Base-by-base conservation (phyloP, 2,797 vertebrate species). In the Strix occidentalis region DNA sequence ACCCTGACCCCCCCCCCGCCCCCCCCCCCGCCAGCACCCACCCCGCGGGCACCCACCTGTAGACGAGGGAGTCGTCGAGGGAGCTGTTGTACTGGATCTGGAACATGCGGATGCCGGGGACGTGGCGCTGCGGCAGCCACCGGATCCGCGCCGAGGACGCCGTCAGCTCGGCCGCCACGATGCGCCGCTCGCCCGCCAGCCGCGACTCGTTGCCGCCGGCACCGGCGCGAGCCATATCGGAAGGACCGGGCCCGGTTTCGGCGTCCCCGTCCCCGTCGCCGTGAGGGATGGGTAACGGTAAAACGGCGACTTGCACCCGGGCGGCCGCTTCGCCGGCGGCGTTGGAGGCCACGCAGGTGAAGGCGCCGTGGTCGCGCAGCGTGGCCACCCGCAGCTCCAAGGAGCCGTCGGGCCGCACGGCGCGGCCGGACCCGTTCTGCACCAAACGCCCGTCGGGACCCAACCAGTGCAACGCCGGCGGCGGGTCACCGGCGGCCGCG, bases 11-110 rank as follows among this genome's bases (percentile, higher is more conserved):
- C 29, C 17, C 35, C 24, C 15, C 35, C 58, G n/a, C n/a, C n/a
- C n/a, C n/a, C n/a, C n/a, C n/a, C n/a, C n/a, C n/a, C n/a, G n/a
- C 54, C 25, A 14, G 17, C 8, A 29, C 75, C 43, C 11, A 19
- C n/a, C n/a, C 77, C 10, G 11, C n/a, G 16, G 11, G 20, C 17
- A 12, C 70, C 41, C 97, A 99, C 99, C 99, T 99, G 98, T 99
- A 99, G 72, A 99, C 99, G 43, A 99, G 97, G 18, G 99, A 99
- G 84, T 99, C 99, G 46, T 99, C 99, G 3, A 97, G 97, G 0
- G 99, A 98, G 98, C 99, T 99, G 98, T 99, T 99, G 96, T 99
- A 99, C 97, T 99, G 99, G 87, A 99, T 99, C 98, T 99, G 99
- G 97, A 99, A 99, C 99, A 99, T 99, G 82, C 99, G 98, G 92